Base-by-base conservation (phyloP, 1,140 invertebrate genomes). In the Chironomus tepperi region DNA sequence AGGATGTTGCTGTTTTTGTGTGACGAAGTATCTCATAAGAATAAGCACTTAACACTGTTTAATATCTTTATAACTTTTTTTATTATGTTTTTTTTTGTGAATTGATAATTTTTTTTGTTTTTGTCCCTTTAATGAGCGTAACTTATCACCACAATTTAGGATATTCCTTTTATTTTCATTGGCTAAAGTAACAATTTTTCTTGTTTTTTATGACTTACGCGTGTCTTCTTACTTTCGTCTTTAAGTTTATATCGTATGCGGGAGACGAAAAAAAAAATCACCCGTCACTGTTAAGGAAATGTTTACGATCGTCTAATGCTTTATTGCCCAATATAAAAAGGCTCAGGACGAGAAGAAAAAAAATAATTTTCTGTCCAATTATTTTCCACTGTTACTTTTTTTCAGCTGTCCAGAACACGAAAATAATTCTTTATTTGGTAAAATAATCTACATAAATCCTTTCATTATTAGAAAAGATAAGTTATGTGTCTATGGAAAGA, bases 291-390 rank as follows among this genome's bases (percentile, higher is more conserved):
- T 57, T n/a, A 34, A 34, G 24, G 24, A 57, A 57, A 57, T 57
- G 47, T 57, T 57, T 57, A 57, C 12, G 47, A 57, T 57, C 47
- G 47, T 57, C n/a, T 57, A 57, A 57, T 57, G 47, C 47, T 57
- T 57, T 57, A 57, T 57, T 57, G 47, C 47, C n/a, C 47, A n/a
- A 57, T 12, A 57, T 12, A 34, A 34, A 34, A 34, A n/a, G 12
- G 47, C 47, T n/a, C 10, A 34, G 12, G 47, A 57, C 47, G 12
- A 57, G 47, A n/a, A n/a, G 1, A 57, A 57, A 57, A 57, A 12
- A n/a, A 57, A n/a, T 57, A 57, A 15, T 57, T 57, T 57, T 57
- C 1, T 34, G 24, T 34, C 24, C 5, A 34, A 34, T 34, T 15
- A 57, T 47, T 10, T 47, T 47, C 7, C 43, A 47, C 43, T n/a